A percentile compares a stretch with the other conserved stretches of the same genome.
Evolutionary conservation across 2,113 vertebrate species (phyloP).

Genomic region (Pelusios castaneus): DNA sequence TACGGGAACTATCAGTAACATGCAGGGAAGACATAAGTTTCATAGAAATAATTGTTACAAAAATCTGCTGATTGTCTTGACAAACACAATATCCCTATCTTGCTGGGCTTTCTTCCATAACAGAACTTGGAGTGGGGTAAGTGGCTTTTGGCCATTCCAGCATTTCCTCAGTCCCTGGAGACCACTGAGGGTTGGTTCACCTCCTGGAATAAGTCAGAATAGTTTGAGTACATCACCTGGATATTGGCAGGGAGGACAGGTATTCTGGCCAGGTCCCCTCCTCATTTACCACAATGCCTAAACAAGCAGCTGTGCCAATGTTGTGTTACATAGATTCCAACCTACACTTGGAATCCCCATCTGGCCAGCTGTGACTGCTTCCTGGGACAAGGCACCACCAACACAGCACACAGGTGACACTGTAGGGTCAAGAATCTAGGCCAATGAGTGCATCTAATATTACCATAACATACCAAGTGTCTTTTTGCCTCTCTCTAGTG

Average conservation of each 20-base stretch:
- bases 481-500: accelerated
- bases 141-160: not conserved
- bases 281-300: too few relatives aligned
- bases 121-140: not conserved
- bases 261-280: accelerated
- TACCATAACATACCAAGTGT: accelerated
- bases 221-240: not conserved
- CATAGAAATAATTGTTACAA: not conserved
- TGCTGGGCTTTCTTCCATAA: not conserved
- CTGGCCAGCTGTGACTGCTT: accelerated
- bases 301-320: not conserved
- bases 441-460: not conserved
- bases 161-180: not conserved
- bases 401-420: accelerated
- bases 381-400: accelerated
- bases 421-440: not conserved
- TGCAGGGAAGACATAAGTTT: not conserved
- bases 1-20: not conserved
- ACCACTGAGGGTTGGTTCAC: not conserved
- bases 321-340: not conserved
- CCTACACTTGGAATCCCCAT: accelerated
- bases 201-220: not conserved
- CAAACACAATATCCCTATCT: not conserved
- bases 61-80: not conserved
- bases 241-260: not conserved